Conservation (phyloP, 2,797 vertebrate genomes). For the Pagetopsis macropterus region DNA sequence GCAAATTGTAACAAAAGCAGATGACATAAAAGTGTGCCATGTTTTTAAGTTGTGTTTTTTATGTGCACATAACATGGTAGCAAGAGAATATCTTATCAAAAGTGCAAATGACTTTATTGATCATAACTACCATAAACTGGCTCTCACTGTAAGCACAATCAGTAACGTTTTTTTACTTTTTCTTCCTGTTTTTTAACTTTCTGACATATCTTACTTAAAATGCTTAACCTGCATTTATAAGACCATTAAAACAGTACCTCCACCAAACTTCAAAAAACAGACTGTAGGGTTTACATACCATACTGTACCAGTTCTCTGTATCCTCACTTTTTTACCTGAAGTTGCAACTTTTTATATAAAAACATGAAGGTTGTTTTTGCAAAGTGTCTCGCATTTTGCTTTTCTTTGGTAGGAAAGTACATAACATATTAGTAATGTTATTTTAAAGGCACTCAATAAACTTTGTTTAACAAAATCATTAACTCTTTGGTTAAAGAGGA, state of each 20-base stretch:
- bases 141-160: slow-evolving; percentile 13
- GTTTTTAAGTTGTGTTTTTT: slow-evolving; percentile 56
- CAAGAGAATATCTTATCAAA: slow-evolving; percentile 63
- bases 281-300: slow-evolving; percentile 31
- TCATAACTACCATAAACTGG: slow-evolving; percentile 35
- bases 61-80: slow-evolving; percentile 73
- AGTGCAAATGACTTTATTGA: slow-evolving; percentile 77
- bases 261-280: slow-evolving; percentile 44
- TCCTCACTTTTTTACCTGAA: slow-evolving; percentile 50
- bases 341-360: slow-evolving; percentile 38
- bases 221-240: slow-evolving; percentile 64
- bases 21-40: slow-evolving; percentile 62
- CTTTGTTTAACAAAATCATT: slow-evolving; percentile 28
- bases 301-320: slow-evolving; percentile 54
- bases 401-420: slow-evolving; percentile 57
- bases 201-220: slow-evolving; percentile 43
- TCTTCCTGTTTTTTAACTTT: slow-evolving; percentile 12
- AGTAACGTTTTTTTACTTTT: neutral
- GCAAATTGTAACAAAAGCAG: slow-evolving; percentile 56
- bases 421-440: slow-evolving; percentile 30
- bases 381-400: slow-evolving; percentile 63
- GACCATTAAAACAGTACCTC: slow-evolving; percentile 61
- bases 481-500: slow-evolving; percentile 30
- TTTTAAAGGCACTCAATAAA: slow-evolving; percentile 57
- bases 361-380: slow-evolving; percentile 45